Evolutionary conservation across 2,888 invertebrate genomes (phyloP), one percentile per base, ranked within the genome.

Genomic region (Mantis religiosa): DNA sequence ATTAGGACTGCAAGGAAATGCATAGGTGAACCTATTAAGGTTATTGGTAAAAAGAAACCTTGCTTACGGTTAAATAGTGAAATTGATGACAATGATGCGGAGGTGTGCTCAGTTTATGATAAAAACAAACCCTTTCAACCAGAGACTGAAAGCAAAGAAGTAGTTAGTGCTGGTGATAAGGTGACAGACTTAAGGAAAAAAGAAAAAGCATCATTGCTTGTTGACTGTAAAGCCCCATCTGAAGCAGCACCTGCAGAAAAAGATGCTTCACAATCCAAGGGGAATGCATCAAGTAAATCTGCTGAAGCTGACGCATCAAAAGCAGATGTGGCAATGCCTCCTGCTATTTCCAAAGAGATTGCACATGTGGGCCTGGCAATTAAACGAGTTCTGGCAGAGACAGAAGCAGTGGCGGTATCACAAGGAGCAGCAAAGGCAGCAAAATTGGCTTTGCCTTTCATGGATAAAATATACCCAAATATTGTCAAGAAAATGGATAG

Each of bases 401-500:
- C 83, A 41, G 27, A 82, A 87, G 87, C 34, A 12, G 87, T 30
- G 1, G 89, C 85, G 12, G 34, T 41, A 41, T 15, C 87, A 82
- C 82, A n/a, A 1, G 30, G 4, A 30, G 30, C 30, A 30, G 30
- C 3, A 30, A 4, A 30, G 30, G 2, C 30, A 30, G 4, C 30
- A 30, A n/a, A n/a, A n/a, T n/a, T n/a, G n/a, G 71, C 84, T 6
- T 28, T 88, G 82, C 88, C 88, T 12, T 34, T 85, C 71, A 28
- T 88, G 81, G 84, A 82, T 9, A 84, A 71, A 4, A 28, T 88
- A 0, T 28, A 88, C 34, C 25, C 27, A 15, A 82, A 84, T 25
- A 20, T 84, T n/a, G n/a, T 85, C 8, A 93, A 93, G 47, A 94
- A 94, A 89, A 94, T 95, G 94, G 94, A 94, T 1, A 94, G 95